Conservation (phyloP, 2,888 invertebrate genomes). For the Acanthosepion pharaonis region DNA sequence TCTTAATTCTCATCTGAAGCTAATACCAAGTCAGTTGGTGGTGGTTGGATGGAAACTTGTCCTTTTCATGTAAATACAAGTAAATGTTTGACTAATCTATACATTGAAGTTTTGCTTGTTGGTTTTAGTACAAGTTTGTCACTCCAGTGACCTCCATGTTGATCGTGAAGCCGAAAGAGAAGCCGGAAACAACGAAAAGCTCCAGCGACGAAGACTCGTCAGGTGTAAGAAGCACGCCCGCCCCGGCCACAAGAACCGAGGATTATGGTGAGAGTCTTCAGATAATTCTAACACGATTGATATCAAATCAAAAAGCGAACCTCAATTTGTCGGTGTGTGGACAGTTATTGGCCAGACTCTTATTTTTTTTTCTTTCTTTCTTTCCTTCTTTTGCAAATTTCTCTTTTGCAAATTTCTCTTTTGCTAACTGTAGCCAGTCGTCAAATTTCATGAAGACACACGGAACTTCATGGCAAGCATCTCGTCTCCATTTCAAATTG, state of each 20-base stretch:
- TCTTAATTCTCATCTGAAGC: too few species aligned
- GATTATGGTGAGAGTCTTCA: neutral
- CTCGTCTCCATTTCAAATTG: too few species aligned
- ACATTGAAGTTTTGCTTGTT: slow-evolving; percentile 35
- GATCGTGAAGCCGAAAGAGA: slow-evolving; percentile 78
- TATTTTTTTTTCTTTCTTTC: neutral
- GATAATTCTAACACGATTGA: neutral
- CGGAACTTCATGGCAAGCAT: too few species aligned
- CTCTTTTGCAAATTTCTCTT: too few species aligned
- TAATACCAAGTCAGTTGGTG: too few species aligned
- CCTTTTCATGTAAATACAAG: neutral
- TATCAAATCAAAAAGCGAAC: neutral
- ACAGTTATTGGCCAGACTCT: too few species aligned
- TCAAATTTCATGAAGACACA: too few species aligned
- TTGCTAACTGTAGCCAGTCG: too few species aligned
- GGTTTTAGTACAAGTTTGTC: slow-evolving; percentile 80
- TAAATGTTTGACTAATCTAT: neutral
- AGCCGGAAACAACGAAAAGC: neutral
- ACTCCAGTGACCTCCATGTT: slow-evolving; percentile 83
- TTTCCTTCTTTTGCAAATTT: neutral
- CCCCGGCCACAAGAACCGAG: neutral
- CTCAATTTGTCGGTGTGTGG: neutral
- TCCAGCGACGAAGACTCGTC: neutral
- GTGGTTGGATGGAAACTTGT: too few species aligned
- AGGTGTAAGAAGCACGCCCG: neutral